Conservation (phyloP, 2,113 vertebrate genomes). For the Anolis sagrei region DNA sequence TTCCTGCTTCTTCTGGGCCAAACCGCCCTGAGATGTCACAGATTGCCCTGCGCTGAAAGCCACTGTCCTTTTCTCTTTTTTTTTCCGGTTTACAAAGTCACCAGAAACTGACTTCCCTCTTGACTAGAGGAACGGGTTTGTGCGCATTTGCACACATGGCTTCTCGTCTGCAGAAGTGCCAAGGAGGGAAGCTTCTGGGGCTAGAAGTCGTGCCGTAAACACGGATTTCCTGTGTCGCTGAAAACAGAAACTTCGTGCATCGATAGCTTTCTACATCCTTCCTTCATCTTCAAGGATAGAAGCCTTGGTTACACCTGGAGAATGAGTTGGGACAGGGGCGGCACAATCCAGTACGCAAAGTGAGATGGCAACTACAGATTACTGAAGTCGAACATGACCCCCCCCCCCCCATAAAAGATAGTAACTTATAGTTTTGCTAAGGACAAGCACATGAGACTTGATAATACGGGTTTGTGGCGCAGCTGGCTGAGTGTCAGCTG, state of each 20-base stretch:
- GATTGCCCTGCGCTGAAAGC: constrained; percentile 30
- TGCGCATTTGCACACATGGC: not conserved
- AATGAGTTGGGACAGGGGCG: too few relatives aligned
- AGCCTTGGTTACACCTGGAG: not conserved
- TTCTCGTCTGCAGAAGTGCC: not conserved
- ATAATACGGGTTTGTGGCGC: too few relatives aligned
- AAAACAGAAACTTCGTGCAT: not conserved
- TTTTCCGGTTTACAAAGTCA: not conserved
- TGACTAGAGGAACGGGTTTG: constrained; percentile 10
- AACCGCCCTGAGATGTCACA: constrained; percentile 39
- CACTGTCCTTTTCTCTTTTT: constrained; percentile 14
- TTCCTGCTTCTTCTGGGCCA: constrained; percentile 74
- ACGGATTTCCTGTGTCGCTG: not conserved
- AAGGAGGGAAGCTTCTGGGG: not conserved
- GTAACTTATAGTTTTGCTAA: too few relatives aligned
- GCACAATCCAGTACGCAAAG: too few relatives aligned
- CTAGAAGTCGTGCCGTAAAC: accelerated
- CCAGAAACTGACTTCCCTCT: not conserved
- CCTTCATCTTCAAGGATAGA: not conserved
- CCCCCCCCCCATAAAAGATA: too few relatives aligned
- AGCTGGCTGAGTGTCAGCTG: too few relatives aligned
- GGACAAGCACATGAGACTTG: too few relatives aligned
- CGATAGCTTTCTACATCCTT: not conserved
- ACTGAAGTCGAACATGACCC: too few relatives aligned
- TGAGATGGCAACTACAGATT: too few relatives aligned